Evolutionary conservation across 92 coral and sea anemone species (phyloP).

Genomic region (Ricordea florida): DNA sequence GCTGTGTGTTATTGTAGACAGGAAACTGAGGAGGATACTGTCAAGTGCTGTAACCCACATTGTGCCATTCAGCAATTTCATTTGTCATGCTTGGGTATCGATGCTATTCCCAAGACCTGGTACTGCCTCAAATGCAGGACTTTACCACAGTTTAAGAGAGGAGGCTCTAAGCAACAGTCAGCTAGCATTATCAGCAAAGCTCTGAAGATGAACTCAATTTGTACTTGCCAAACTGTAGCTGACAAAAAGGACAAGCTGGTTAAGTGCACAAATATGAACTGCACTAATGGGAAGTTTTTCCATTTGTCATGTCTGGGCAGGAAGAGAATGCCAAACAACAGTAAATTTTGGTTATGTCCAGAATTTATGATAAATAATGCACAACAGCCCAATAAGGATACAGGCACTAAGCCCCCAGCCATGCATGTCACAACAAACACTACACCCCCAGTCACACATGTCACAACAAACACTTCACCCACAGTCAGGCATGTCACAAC

Average conservation of each 20-base stretch:
- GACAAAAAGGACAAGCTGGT: constrained; percentile 60
- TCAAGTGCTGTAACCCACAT: constrained; percentile 30
- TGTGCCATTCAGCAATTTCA: constrained; percentile 38
- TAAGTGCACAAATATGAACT: constrained; percentile 53
- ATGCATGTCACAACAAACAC: neutral
- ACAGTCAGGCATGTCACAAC: constrained; percentile 1
- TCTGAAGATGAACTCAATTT: constrained; percentile 47
- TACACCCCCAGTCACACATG: neutral
- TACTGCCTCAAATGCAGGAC: constrained; percentile 62
- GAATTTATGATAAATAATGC: neutral
- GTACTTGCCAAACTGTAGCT: constrained; percentile 53
- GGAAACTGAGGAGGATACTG: neutral
- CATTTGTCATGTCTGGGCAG: constrained; percentile 68
- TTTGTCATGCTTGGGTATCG: constrained; percentile 35
- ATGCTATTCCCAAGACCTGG: constrained; percentile 56
- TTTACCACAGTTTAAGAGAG: constrained; percentile 50
- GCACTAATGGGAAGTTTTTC: constrained; percentile 71
- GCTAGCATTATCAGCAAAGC: constrained; percentile 33
- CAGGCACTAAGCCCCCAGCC: neutral
- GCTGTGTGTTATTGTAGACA: constrained; percentile 47
- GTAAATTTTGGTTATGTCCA: constrained; percentile 62
- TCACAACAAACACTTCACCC: neutral
- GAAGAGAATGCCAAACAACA: constrained; percentile 74
- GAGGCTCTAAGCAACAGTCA: constrained; percentile 30
- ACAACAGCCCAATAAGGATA: constrained; percentile 1